These are phyloP conservation scores for Plestiodon gilberti DNA, from an alignment of 2,113 vertebrate species.

Conservation along the genomic window DNA sequence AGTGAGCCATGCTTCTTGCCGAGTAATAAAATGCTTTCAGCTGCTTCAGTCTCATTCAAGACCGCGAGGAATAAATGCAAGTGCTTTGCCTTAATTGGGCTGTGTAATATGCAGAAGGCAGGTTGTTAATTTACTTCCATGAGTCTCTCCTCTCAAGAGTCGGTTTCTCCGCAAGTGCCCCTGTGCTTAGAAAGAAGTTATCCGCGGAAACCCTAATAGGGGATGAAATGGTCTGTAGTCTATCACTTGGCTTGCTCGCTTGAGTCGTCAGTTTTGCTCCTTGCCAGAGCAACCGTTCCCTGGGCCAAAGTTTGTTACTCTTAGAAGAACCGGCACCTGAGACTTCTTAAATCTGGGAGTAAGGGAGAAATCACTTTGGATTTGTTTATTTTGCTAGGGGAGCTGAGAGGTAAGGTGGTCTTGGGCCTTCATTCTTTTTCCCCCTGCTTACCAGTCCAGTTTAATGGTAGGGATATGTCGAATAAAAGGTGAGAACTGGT, in stretches of 20 bases:
- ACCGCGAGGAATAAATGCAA: neutral
- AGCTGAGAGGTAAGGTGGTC: neutral
- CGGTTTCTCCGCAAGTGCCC: neutral
- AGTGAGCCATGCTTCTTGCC: neutral
- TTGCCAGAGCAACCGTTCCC: too few relatives aligned
- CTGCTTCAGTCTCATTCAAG: neutral
- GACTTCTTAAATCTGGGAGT: neutral
- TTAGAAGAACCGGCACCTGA: neutral
- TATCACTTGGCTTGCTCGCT: neutral
- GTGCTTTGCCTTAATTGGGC: neutral
- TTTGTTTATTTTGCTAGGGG: neutral
- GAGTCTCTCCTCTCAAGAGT: neutral
- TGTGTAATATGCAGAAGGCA: neutral
- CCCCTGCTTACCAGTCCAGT: neutral
- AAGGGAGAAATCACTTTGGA: neutral
- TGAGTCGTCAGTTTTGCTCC: neutral
- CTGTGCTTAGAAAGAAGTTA: too few relatives aligned
- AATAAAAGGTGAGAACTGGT: too few relatives aligned
- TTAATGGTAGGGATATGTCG: neutral
- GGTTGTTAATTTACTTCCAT: neutral
- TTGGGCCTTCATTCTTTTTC: neutral
- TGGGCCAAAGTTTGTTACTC: too few relatives aligned
- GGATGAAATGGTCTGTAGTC: too few relatives aligned
- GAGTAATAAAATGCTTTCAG: neutral
- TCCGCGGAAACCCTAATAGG: neutral